These are phyloP conservation scores for Aythya fuligula DNA, from an alignment of 2,797 vertebrate species.

Conservation along the genomic window DNA sequence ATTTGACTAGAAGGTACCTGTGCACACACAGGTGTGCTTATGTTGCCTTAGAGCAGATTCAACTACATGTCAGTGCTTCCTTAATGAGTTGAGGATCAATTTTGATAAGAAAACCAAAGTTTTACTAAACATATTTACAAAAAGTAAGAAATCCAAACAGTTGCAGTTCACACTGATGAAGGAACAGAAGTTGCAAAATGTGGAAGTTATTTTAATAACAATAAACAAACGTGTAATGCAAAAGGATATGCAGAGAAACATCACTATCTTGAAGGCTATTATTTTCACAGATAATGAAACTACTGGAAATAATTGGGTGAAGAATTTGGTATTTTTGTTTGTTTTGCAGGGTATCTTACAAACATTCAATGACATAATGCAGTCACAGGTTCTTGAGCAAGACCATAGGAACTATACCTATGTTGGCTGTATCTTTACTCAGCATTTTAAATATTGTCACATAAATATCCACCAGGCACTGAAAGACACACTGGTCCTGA, in stretches of 20 bases:
- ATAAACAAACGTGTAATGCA: neutral
- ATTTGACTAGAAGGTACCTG: neutral
- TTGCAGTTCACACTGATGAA: neutral
- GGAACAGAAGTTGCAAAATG: neutral
- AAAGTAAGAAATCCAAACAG: neutral
- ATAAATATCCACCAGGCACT: neutral
- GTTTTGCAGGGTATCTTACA: neutral
- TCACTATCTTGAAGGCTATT: neutral
- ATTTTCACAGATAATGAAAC: neutral
- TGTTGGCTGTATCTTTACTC: neutral
- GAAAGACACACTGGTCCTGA: neutral
- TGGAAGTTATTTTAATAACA: neutral
- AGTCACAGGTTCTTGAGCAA: neutral
- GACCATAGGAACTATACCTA: neutral
- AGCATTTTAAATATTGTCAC: neutral
- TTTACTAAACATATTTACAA: neutral
- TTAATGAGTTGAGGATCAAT: neutral
- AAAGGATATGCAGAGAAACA: neutral
- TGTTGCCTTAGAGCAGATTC: neutral
- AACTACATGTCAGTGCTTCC: neutral
- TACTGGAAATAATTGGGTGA: neutral
- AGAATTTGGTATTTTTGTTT: neutral
- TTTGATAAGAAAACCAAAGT: neutral
- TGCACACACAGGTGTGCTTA: rapidly evolving
- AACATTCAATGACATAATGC: neutral